Evolutionary conservation across 2,888 invertebrate genomes (phyloP), one percentile per base, ranked within the genome.

Genomic region (Aspidiotus destructor): DNA sequence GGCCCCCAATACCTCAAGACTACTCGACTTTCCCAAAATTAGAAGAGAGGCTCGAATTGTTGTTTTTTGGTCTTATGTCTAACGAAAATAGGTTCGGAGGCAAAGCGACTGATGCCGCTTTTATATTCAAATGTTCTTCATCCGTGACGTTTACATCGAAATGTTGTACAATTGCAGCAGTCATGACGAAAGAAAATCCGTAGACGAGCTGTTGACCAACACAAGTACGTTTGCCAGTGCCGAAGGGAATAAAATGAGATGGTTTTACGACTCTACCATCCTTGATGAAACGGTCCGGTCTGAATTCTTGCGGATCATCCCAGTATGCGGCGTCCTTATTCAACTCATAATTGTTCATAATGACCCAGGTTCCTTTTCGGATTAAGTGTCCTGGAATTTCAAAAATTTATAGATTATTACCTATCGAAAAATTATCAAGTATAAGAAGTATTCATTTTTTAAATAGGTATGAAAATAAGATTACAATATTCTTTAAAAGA

Each of bases 141-240:
- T 84, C 81, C 8, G 80, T 81, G 2, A 76, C 73, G 2, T 74
- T 72, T 0, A 91, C 78, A 72, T 89, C 83, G 76, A 85, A 91
- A 70, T 84, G 81, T 73, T 87, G 86, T 69, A 90, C 78, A 1
- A 91, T 80, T 52, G 86, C 86, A 0, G 88, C 85, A 57, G 89
- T 79, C 76, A 88, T 81, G 0, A 88, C 83, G 74, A 89, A 88
- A 61, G 85, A 84, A 78, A 87, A 88, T 1, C 87, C 85, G 15
- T 87, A 85, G 0, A 92, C 87, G 60, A 92, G 78, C 53, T 86
- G 86, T 74, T 90, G 89, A 0, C 92, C 92, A 70, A 92, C 87
- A 75, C 92, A 92, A 0, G 90, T 89, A n/a, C 92, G 79, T 75
- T 87, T 89, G 8, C 92, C 92, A 57, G 89, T 88, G 75, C 90